Evolutionary conservation across 2,888 invertebrate species (phyloP).

Genomic region (Stenotaenia linearis): DNA sequence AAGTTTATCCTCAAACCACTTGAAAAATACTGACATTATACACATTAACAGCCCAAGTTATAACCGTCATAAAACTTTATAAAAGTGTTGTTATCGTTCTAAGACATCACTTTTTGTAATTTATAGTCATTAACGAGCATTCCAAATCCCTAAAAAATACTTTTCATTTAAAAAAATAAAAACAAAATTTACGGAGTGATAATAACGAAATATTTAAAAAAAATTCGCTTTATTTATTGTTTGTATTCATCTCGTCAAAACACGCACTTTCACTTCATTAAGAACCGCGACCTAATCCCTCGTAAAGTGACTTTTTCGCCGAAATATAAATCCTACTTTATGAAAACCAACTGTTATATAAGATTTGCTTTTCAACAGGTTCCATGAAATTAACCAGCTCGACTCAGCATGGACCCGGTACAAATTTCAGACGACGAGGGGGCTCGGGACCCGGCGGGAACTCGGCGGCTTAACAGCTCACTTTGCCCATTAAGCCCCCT

Average conservation of each 20-base stretch:
- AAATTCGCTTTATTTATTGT: not conserved
- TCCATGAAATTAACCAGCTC: slow-evolving; percentile 15
- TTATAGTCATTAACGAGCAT: not conserved
- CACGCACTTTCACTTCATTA: not conserved
- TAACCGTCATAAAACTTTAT: slow-evolving; percentile 26
- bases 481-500: slow-evolving; percentile 17
- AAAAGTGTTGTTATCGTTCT: slow-evolving; percentile 17
- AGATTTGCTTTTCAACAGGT: slow-evolving; percentile 26
- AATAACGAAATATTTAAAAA: not conserved
- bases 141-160: not conserved
- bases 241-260: not conserved
- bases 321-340: slow-evolving; percentile 6
- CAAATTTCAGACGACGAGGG: slow-evolving; percentile 17
- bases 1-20: slow-evolving; percentile 10
- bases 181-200: too few relatives aligned
- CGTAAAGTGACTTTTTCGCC: not conserved
- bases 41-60: slow-evolving; percentile 5
- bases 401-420: slow-evolving; percentile 13
- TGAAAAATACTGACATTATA: slow-evolving; percentile 26
- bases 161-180: not conserved
- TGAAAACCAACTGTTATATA: slow-evolving; percentile 6
- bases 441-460: slow-evolving; percentile 23
- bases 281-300: not conserved
- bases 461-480: slow-evolving; percentile 26
- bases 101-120: slow-evolving; percentile 1